Evolutionary conservation across 2,888 invertebrate genomes (phyloP), one percentile per base, ranked within the genome.

Genomic region (Ditula angustiorana): DNA sequence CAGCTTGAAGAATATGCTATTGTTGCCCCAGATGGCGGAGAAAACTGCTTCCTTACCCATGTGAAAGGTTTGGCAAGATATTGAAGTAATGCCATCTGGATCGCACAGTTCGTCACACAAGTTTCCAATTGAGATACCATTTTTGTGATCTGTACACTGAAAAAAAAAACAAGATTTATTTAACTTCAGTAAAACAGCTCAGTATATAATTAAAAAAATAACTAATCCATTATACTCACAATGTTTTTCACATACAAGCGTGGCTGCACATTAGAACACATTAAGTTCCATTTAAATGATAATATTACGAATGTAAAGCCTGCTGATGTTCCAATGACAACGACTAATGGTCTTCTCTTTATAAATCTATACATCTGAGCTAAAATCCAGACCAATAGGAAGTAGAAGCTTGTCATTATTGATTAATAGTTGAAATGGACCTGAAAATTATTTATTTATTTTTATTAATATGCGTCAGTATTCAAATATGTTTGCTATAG

Each of bases 91-190:
- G 41, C 91, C 91, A 61, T 90, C 84, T 24, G 92, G 87, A 16
- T 89, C 80, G 78, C 96, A 96, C 13, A 96, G 77, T 0, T 94
- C 93, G 13, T 88, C 85, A 78, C 96, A 96, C n/a, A 96, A 80
- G 67, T 94, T 94, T 33, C 95, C 96, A 57, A 94, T 86, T 5
- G 94, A 94, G 61, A 87, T 76, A 7, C 94, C 93, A 66, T 89
- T 86, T 61, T 85, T 83, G 78, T 95, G 94, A 50, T 87, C 83
- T 61, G 85, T 82, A 77, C 95, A 95, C 95, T 95, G 86, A 71
- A 91, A 93, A 74, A 69, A 58, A 59, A 67, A 30, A 66, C 33
- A 33, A 2, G n/a, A 33, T 4, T n/a, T n/a, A 33, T n/a, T 11
- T n/a, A 33, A 33, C 33, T 33, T 33, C 4, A 33, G 1, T 11